Percentiles rank a stretch among this genome's conserved stretches.
Evolutionary conservation across 2,797 vertebrate genomes (phyloP).

Genomic region (Xiphophorus birchmanni): DNA sequence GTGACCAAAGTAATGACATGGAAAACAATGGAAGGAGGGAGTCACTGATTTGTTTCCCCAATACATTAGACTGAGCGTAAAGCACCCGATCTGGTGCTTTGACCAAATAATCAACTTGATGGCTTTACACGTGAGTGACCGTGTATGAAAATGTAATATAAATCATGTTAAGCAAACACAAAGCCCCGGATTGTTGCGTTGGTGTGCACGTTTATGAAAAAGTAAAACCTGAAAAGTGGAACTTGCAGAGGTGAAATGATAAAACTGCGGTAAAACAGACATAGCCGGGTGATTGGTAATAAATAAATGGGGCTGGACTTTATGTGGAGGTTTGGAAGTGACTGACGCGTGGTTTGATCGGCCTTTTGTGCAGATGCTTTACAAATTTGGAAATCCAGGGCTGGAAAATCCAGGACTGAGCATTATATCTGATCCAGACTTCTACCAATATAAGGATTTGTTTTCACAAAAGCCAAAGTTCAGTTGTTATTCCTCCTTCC

Average conservation of each 20-base stretch:
- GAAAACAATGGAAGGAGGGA: constrained; percentile 5
- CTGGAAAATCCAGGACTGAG: not conserved
- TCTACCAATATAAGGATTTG: not conserved
- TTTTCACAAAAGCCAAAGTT: not conserved
- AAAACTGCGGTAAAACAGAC: constrained; percentile 37
- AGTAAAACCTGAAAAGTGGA: constrained; percentile 36
- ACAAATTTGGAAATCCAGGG: not conserved
- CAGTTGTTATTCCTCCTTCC: not conserved
- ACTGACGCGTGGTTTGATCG: constrained; percentile 10
- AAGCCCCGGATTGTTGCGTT: not conserved
- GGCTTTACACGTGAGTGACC: not conserved
- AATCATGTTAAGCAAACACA: constrained; percentile 13
- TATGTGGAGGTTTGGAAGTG: constrained; percentile 1
- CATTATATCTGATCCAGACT: not conserved
- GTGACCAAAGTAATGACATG: constrained; percentile 10
- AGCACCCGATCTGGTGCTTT: not conserved
- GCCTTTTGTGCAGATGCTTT: not conserved
- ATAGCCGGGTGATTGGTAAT: not conserved
- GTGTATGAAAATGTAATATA: not conserved
- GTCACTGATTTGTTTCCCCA: constrained; percentile 34
- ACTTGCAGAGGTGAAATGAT: constrained; percentile 22
- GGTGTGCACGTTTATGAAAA: constrained; percentile 1
- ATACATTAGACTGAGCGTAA: not conserved
- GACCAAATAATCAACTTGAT: not conserved
- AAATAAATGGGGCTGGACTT: constrained; percentile 10